Evolutionary conservation across 2,888 invertebrate species (phyloP).

Genomic region (Stenolophus ochropezus): DNA sequence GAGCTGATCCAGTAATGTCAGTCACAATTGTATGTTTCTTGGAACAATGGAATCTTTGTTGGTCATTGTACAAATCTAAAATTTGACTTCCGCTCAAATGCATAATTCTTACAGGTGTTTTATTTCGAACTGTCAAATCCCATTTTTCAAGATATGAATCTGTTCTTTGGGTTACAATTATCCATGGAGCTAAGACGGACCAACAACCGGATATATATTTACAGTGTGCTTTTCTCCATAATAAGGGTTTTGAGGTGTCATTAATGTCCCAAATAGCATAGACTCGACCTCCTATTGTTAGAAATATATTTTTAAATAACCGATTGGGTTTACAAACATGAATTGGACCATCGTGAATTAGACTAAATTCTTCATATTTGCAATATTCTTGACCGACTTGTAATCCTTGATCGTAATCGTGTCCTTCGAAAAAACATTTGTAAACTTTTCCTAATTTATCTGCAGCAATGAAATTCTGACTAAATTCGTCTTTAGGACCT

Average conservation of each 20-base stretch:
- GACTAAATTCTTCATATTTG: not conserved
- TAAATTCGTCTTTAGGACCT: not conserved
- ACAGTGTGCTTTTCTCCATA: conserved; percentile 80
- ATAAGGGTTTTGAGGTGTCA: conserved; percentile 73
- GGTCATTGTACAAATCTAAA: conserved; percentile 14
- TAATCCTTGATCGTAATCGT: conserved; percentile 34
- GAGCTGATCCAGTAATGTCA: not conserved
- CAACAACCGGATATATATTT: conserved; percentile 82
- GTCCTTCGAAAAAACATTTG: not conserved
- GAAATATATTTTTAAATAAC: conserved; percentile 77
- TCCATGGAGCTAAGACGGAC: conserved; percentile 81
- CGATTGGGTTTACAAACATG: conserved; percentile 78
- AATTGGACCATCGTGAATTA: conserved; percentile 80
- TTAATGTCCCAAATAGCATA: conserved; percentile 81
- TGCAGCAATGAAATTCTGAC: not conserved
- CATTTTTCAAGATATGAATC: conserved; percentile 85
- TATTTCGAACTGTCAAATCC: conserved; percentile 83
- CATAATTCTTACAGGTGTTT: not conserved
- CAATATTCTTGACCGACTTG: not conserved
- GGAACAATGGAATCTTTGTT: not conserved
- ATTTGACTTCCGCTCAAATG: conserved; percentile 9
- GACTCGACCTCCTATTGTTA: conserved; percentile 83
- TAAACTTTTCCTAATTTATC: conserved; percentile 6
- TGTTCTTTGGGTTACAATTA: not conserved
- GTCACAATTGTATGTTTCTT: not conserved